Evolutionary conservation across 2,797 vertebrate species (phyloP).

Genomic region (Atherinosoma microstoma): DNA sequence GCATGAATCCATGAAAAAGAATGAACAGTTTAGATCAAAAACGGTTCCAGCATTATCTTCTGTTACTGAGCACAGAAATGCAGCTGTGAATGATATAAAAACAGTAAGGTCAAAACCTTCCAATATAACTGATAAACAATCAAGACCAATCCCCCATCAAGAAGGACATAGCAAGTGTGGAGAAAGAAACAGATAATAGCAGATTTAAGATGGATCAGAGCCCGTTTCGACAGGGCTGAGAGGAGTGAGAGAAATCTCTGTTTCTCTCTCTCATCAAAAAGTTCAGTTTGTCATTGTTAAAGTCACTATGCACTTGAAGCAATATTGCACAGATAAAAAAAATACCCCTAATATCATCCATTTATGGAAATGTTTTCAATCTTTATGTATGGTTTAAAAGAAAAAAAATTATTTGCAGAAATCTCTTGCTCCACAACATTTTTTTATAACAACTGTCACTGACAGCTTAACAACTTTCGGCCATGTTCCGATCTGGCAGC

Average conservation of each 20-base stretch:
- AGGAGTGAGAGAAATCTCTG: neutral
- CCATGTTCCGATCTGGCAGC: conserved; percentile 42
- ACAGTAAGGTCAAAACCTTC: neutral
- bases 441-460: conserved; percentile 39
- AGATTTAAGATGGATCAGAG: neutral
- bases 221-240: neutral
- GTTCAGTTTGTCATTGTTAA: neutral
- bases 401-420: neutral
- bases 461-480: conserved; percentile 45
- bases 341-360: neutral
- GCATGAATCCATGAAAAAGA: neutral
- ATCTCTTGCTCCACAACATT: conserved; percentile 7
- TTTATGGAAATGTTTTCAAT: conserved; percentile 1
- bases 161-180: neutral
- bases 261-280: neutral
- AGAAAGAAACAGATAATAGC: neutral
- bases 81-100: neutral
- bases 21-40: conserved; percentile 7
- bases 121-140: neutral
- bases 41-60: conserved; percentile 6
- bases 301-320: neutral
- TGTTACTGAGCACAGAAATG: neutral
- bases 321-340: neutral
- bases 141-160: neutral
- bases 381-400: conserved; percentile 1